Evolutionary conservation across 1,140 invertebrate species (phyloP).

Genomic region (Aphelenchoides avenae): DNA sequence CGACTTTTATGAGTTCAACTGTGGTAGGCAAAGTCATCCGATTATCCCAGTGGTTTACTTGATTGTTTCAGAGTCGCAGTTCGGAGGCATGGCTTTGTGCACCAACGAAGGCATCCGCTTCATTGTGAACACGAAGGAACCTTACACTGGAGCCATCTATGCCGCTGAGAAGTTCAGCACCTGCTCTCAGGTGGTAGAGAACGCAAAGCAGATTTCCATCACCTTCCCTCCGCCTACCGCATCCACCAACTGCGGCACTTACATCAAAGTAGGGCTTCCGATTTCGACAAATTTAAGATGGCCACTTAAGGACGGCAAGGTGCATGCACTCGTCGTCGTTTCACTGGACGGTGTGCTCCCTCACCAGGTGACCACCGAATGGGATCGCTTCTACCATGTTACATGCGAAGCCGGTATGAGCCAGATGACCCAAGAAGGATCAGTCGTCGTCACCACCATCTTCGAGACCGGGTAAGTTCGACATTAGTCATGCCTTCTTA

Average conservation of each 20-base stretch:
- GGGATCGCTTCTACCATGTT: conserved; percentile 59
- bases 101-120: conserved; percentile 59
- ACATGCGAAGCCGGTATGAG: conserved; percentile 58
- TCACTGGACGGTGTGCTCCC: conserved; percentile 57
- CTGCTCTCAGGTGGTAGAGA: conserved; percentile 57
- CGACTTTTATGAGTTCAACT: conserved; percentile 60
- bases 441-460: conserved; percentile 59
- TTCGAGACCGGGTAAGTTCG: conserved; percentile 48
- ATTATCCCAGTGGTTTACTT: conserved; percentile 2
- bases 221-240: conserved; percentile 59
- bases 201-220: conserved; percentile 58
- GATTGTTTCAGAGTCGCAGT: conserved; percentile 51
- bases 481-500: background rate
- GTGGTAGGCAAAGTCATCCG: conserved; percentile 36
- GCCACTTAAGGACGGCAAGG: conserved; percentile 45
- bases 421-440: conserved; percentile 54
- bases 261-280: conserved; percentile 42
- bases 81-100: conserved; percentile 58
- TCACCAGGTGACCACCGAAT: conserved; percentile 59
- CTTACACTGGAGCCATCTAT: conserved; percentile 59
- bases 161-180: conserved; percentile 58
- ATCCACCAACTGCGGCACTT: conserved; percentile 55
- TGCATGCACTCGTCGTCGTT: conserved; percentile 58
- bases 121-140: conserved; percentile 59
- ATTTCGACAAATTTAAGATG: conserved; percentile 12